Conservation (phyloP, 2,888 invertebrate species). For the Subacronicta megacephala region DNA sequence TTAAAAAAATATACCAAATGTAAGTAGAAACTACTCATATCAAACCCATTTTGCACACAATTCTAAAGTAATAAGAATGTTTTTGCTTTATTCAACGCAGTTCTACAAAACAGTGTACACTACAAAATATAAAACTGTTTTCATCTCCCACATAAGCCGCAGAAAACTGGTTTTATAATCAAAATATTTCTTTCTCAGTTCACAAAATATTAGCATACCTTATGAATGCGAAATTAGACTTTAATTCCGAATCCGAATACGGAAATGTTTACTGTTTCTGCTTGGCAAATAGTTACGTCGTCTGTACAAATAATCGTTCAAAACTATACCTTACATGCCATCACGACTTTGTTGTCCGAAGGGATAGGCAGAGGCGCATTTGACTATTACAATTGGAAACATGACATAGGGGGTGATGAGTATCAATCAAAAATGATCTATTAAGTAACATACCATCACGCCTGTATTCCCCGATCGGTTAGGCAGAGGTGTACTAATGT, state of each 20-base stretch:
- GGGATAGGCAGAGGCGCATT: too few relatives aligned
- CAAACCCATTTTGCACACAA: slow-evolving; percentile 32
- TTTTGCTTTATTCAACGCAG: slow-evolving; percentile 46
- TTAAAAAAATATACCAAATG: too few relatives aligned
- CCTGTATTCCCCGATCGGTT: too few relatives aligned
- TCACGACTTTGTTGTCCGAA: too few relatives aligned
- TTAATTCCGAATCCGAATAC: slow-evolving; percentile 10
- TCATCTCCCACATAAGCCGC: slow-evolving; percentile 20
- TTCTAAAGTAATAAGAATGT: slow-evolving; percentile 30
- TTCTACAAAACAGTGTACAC: slow-evolving; percentile 21
- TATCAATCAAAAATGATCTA: too few relatives aligned
- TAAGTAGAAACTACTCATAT: too few relatives aligned
- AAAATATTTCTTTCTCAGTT: slow-evolving; percentile 27
- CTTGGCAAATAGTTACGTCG: neutral
- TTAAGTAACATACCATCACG: too few relatives aligned
- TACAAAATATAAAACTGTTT: slow-evolving; percentile 13
- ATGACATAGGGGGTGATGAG: too few relatives aligned
- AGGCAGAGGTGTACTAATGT: too few relatives aligned
- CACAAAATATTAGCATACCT: slow-evolving; percentile 5
- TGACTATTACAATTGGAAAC: too few relatives aligned
- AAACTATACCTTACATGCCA: too few relatives aligned
- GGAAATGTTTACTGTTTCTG: neutral
- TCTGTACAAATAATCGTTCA: neutral
- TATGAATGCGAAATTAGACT: slow-evolving; percentile 6
- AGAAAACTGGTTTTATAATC: slow-evolving; percentile 38